Conservation (phyloP, 2,797 vertebrate genomes). For the Lerista edwardsae region DNA sequence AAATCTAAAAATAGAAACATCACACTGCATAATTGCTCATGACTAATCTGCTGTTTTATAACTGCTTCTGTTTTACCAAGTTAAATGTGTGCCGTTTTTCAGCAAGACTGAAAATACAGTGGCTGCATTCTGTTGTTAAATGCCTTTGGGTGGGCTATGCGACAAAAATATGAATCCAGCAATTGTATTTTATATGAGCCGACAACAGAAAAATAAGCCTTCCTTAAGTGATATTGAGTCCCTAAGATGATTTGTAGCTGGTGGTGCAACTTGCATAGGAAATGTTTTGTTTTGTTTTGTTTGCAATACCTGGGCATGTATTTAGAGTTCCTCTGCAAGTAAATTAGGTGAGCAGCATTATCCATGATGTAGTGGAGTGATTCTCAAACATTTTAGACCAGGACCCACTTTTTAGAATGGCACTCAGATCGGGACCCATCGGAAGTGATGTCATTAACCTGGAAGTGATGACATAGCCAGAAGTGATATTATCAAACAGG, state of each 20-base stretch:
- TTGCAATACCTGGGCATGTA: not conserved
- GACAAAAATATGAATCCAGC: not conserved
- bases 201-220: not conserved
- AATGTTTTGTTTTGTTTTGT: too few relatives aligned
- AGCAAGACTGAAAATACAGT: not conserved
- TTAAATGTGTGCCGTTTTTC: not conserved
- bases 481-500: too few relatives aligned
- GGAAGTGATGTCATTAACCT: too few relatives aligned
- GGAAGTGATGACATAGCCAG: too few relatives aligned
- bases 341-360: not conserved
- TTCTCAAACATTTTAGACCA: too few relatives aligned
- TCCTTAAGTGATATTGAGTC: not conserved
- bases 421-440: too few relatives aligned
- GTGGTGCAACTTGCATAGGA: not conserved
- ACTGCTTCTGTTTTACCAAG: slow-evolving; percentile 8
- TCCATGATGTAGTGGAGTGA: not conserved
- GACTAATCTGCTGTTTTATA: slow-evolving; percentile 28
- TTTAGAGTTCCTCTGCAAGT: not conserved
- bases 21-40: slow-evolving; percentile 1
- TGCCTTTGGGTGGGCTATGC: not conserved
- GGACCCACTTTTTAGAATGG: too few relatives aligned
- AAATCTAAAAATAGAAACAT: slow-evolving; percentile 36
- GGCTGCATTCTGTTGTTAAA: slow-evolving; percentile 1
- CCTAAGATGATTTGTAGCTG: not conserved
- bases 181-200: not conserved